Conservation (phyloP, 2,113 vertebrate genomes). For the Chroicocephalus ridibundus region DNA sequence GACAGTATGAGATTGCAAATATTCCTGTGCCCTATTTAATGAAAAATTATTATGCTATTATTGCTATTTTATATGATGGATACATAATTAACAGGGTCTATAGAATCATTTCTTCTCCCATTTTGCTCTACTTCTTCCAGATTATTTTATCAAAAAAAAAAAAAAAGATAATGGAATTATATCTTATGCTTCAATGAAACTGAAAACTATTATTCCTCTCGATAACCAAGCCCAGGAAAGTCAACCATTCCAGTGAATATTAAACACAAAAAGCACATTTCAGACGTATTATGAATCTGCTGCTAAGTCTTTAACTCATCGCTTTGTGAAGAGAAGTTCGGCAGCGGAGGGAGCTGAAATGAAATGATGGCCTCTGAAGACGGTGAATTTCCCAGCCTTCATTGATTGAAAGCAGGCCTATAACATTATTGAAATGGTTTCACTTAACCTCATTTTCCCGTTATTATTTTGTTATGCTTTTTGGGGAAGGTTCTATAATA, state of each 20-base stretch:
- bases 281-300: constrained; percentile 5
- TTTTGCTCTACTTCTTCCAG: constrained; percentile 17
- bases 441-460: constrained; percentile 33
- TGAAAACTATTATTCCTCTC: constrained; percentile 39
- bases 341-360: neutral
- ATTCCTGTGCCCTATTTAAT: constrained; percentile 34
- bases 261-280: constrained; percentile 48
- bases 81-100: constrained; percentile 32
- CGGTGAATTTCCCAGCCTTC: neutral
- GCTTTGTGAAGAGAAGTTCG: constrained; percentile 23
- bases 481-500: neutral
- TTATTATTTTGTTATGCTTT: constrained; percentile 40
- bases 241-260: constrained; percentile 27
- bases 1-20: constrained; percentile 42
- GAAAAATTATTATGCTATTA: constrained; percentile 60
- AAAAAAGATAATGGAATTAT: constrained; percentile 35
- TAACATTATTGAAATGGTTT: constrained; percentile 26
- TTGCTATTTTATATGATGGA: constrained; percentile 54
- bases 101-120: neutral
- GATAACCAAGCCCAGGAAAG: constrained; percentile 39
- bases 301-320: constrained; percentile 23
- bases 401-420: constrained; percentile 2
- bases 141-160: constrained; percentile 28
- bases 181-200: constrained; percentile 58
- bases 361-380: constrained; percentile 1